These are phyloP conservation scores for Neelides sp. DNA, from an alignment of 1,140 invertebrate species.

Conservation along the genomic window DNA sequence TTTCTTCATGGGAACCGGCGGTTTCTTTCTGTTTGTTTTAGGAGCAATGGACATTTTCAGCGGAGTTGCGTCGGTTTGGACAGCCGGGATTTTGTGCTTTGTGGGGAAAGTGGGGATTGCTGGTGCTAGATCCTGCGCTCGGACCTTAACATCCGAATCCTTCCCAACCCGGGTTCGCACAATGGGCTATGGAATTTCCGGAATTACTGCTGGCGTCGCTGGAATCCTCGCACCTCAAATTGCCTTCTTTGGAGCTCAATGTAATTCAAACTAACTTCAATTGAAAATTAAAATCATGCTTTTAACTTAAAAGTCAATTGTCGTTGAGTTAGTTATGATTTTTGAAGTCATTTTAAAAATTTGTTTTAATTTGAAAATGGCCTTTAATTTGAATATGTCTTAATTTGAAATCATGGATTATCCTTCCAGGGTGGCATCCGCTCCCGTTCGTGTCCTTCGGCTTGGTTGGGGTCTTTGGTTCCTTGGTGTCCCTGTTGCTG, in stretches of 20 bases:
- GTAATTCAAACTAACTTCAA: neutral
- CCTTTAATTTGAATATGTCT: neutral
- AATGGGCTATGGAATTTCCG: constrained; percentile 12
- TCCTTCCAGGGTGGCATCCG: constrained; percentile 17
- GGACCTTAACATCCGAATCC: constrained; percentile 5
- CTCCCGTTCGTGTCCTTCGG: constrained; percentile 21
- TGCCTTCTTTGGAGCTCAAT: constrained; percentile 3
- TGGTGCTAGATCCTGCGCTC: constrained; percentile 1
- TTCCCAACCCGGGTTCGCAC: constrained; percentile 10
- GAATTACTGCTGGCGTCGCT: constrained; percentile 3
- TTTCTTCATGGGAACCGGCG: constrained; percentile 6
- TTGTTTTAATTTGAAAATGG: neutral
- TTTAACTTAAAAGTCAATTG: neutral
- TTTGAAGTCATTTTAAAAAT: neutral
- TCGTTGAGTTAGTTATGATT: neutral
- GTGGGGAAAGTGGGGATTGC: constrained; percentile 9
- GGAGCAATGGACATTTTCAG: neutral
- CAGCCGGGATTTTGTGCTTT: constrained; percentile 8
- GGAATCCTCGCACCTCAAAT: constrained; percentile 11
- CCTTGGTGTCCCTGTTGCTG: constrained; percentile 36
- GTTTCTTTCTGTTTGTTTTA: neutral
- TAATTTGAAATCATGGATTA: no score
- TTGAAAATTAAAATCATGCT: neutral
- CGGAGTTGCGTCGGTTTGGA: constrained; percentile 1
- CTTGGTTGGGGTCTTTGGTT: constrained; percentile 36